A percentile compares a stretch with the other conserved stretches of the same genome.
Conservation (phyloP, 2,797 vertebrate genomes). For the Oreonectes daqikongensis region DNA sequence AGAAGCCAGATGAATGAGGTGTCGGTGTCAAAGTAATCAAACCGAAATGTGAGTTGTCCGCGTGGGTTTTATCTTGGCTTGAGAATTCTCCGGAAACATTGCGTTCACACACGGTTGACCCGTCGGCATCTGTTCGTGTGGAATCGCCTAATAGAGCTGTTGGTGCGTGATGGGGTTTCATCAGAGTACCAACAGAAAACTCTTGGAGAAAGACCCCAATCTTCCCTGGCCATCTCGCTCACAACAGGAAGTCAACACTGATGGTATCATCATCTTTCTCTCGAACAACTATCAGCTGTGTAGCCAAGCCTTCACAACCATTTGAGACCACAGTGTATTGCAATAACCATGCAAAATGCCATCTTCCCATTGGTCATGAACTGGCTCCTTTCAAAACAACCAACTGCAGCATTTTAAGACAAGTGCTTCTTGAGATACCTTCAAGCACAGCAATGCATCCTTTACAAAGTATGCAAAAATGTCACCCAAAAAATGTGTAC, state of each 20-base stretch:
- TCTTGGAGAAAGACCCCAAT: conserved; percentile 48
- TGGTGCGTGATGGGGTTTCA: conserved; percentile 41
- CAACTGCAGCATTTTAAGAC: not conserved
- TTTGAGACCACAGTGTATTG: not conserved
- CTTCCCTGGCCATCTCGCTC: conserved; percentile 38
- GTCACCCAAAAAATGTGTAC: not conserved
- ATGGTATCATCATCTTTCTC: conserved; percentile 15
- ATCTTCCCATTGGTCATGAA: not conserved
- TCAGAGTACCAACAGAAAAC: conserved; percentile 44
- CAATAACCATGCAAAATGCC: not conserved
- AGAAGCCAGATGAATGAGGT: conserved; percentile 55
- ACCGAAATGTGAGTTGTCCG: conserved; percentile 31
- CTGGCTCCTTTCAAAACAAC: not conserved
- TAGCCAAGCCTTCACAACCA: not conserved
- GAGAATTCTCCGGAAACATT: conserved; percentile 40
- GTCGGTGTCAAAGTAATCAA: conserved; percentile 51
- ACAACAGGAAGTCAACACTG: conserved; percentile 25
- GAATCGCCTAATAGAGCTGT: conserved; percentile 39
- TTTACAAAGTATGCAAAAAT: not conserved
- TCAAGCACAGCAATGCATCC: not conserved
- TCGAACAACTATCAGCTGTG: conserved; percentile 9
- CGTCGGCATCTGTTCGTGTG: conserved; percentile 21
- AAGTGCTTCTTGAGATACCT: too few relatives aligned
- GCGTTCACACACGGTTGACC: not conserved
- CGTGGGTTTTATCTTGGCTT: conserved; percentile 27